A percentile compares a stretch with the other conserved stretches of the same genome.
Conservation (phyloP, 2,113 vertebrate genomes). For the Neolamprologus devosi region DNA sequence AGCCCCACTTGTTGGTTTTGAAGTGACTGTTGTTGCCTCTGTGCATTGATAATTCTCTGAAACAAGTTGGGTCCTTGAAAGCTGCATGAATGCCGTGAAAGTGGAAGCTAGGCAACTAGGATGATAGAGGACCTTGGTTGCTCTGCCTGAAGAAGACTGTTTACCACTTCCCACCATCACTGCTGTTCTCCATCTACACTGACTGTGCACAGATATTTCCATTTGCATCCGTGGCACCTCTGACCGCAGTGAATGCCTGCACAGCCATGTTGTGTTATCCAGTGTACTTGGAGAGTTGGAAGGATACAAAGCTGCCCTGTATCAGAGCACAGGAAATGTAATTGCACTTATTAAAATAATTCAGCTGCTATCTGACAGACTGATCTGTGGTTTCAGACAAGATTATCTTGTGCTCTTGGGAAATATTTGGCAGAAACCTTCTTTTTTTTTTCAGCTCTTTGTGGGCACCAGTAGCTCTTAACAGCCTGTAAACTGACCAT, state of each 20-base stretch:
- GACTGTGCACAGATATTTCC: background rate
- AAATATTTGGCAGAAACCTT: background rate
- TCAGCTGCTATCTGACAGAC: background rate
- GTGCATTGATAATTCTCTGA: background rate
- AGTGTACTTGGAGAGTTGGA: background rate
- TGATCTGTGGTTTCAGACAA: background rate
- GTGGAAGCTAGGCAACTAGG: conserved; percentile 64
- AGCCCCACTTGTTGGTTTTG: background rate
- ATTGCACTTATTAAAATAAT: conserved; percentile 26
- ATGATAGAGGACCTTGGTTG: conserved; percentile 7
- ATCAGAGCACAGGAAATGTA: background rate
- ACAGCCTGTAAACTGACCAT: background rate
- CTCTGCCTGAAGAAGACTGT: background rate
- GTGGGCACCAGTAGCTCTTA: background rate
- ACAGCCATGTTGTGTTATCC: background rate
- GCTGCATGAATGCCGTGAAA: conserved; percentile 6
- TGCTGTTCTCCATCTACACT: background rate
- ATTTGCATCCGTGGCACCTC: background rate
- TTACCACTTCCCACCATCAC: background rate
- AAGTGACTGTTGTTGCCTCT: background rate
- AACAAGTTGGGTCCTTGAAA: conserved; percentile 5
- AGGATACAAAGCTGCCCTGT: background rate
- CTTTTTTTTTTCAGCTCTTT: background rate
- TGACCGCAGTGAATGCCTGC: background rate
- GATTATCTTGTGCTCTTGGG: background rate